Conservation (phyloP, 2,797 vertebrate genomes). For the Pagetopsis macropterus region DNA sequence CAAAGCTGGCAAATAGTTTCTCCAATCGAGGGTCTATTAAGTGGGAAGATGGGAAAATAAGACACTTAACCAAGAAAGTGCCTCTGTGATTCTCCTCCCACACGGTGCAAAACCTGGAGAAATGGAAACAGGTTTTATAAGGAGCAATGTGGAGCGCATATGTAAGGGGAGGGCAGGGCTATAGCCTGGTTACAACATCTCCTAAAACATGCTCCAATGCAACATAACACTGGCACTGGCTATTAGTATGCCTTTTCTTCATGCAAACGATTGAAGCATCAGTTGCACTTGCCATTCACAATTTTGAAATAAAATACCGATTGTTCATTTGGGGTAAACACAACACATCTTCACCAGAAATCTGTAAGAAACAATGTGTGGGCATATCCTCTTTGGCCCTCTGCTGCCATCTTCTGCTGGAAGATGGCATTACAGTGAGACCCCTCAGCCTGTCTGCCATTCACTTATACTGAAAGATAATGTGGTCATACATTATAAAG, state of each 20-base stretch:
- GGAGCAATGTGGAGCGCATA: background rate
- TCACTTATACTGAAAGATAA: no score
- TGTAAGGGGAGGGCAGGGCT: conserved; percentile 21
- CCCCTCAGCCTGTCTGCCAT: no score
- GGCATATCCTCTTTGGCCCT: background rate
- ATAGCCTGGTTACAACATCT: conserved; percentile 4
- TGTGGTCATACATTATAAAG: background rate
- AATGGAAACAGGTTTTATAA: background rate
- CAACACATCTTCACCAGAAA: background rate
- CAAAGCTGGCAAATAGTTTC: background rate
- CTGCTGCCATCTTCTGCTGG: conserved; percentile 46
- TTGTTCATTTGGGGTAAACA: background rate
- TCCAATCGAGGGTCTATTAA: background rate
- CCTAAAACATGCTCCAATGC: background rate
- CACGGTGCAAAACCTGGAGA: background rate
- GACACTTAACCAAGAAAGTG: background rate
- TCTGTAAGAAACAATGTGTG: background rate
- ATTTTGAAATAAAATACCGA: fast-evolving
- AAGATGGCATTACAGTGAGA: background rate
- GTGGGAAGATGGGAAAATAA: background rate
- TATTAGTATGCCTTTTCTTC: background rate
- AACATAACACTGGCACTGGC: fast-evolving
- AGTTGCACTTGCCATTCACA: background rate
- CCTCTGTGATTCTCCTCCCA: no score
- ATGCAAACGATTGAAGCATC: background rate